A percentile compares a stretch with the other conserved stretches of the same genome.
Evolutionary conservation across 2,113 vertebrate species (phyloP).

Genomic region (Podarcis raffonei): DNA sequence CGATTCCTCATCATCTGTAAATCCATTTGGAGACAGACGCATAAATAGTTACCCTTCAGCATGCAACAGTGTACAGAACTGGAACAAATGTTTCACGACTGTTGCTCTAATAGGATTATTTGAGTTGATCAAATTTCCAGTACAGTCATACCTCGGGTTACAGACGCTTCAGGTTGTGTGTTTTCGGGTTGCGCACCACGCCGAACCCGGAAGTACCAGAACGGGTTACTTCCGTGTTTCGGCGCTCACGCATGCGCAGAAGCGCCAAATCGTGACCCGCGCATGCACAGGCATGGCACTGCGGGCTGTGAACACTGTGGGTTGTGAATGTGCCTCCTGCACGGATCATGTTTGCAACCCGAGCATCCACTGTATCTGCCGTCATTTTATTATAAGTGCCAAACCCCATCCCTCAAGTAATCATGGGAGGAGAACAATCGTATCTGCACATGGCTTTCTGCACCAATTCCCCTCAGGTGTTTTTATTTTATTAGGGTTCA

Average conservation of each 20-base stretch:
- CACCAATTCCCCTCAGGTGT: neutral
- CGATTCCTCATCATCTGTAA: slow-evolving; percentile 20
- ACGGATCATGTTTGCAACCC: too few relatives aligned
- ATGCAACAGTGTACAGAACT: slow-evolving; percentile 46
- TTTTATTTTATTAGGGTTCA: neutral
- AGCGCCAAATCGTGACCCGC: too few relatives aligned
- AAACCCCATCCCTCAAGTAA: slow-evolving; percentile 46
- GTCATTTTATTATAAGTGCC: slow-evolving; percentile 67
- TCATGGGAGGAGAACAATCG: slow-evolving; percentile 1
- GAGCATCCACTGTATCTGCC: slow-evolving; percentile 44
- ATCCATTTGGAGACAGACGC: slow-evolving; percentile 66
- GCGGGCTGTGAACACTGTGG: too few relatives aligned
- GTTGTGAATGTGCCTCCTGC: too few relatives aligned
- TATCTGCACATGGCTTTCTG: slow-evolving; percentile 30
- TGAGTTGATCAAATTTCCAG: slow-evolving; percentile 67
- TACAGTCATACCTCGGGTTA: neutral
- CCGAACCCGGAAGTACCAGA: too few relatives aligned
- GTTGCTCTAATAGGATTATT: slow-evolving; percentile 58
- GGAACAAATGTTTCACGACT: slow-evolving; percentile 70
- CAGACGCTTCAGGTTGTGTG: too few relatives aligned
- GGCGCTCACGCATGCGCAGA: too few relatives aligned
- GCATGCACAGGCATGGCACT: too few relatives aligned
- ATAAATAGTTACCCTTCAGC: slow-evolving; percentile 67
- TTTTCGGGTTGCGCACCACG: too few relatives aligned
- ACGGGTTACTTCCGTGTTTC: too few relatives aligned